A percentile compares a stretch with the other conserved stretches of the same genome.
phyloP scores from a whole-genome alignment of 2,113 vertebrate genomes.

The Microtus montanus region DNA sequence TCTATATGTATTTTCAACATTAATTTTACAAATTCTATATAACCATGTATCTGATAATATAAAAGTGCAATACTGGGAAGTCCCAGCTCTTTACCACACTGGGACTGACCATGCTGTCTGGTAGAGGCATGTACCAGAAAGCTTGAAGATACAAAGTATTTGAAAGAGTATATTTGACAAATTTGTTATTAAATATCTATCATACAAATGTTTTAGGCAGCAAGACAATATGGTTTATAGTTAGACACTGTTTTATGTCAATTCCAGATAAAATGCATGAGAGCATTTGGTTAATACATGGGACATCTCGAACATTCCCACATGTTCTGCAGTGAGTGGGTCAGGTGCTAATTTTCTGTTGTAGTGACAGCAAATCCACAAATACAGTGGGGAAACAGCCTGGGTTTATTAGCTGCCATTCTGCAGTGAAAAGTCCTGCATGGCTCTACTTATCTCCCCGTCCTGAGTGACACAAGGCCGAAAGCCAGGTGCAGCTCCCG shows the following conservation, averaged over 20 bases:
- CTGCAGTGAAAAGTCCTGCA: not conserved
- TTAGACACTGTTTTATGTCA: not conserved
- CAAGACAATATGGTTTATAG: not conserved
- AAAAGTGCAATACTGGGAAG: not conserved
- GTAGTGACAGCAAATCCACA: not conserved
- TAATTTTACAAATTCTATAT: constrained; percentile 8
- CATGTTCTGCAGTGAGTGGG: not conserved
- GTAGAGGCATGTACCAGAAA: not conserved
- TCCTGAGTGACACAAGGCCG: not conserved
- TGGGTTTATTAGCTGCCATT: not conserved
- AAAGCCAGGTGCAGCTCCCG: not conserved
- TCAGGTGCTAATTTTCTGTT: not conserved
- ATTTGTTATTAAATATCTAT: not conserved
- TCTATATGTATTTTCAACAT: constrained; percentile 22
- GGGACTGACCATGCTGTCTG: not conserved
- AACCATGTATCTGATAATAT: not conserved
- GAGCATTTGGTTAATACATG: not conserved
- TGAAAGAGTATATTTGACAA: not conserved
- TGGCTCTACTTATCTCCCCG: not conserved
- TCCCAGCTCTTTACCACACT: not conserved
- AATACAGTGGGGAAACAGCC: not conserved
- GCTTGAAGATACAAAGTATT: not conserved
- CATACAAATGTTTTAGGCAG: constrained; percentile 15
- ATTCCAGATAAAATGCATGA: not conserved
- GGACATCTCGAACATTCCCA: not conserved